Conservation (phyloP, 2,888 invertebrate species). For the Iphiclides podalirius region DNA sequence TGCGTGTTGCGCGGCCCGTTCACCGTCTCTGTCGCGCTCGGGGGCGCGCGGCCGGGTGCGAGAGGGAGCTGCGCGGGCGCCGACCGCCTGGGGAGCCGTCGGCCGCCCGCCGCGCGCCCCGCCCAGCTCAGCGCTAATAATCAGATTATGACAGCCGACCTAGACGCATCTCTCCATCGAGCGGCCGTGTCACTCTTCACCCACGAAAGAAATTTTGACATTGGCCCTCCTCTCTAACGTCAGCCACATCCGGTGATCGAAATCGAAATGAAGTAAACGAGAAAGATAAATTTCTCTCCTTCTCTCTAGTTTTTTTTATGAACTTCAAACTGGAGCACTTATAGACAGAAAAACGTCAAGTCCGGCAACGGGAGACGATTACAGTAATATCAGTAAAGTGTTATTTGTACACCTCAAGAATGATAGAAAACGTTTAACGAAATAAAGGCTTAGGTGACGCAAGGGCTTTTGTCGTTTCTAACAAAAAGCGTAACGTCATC, state of each 20-base stretch:
- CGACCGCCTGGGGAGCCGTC: conserved; percentile 73
- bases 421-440: conserved; percentile 68
- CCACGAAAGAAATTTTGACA: conserved; percentile 55
- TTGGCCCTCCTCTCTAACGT: conserved; percentile 35
- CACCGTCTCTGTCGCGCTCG: conserved; percentile 41
- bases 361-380: conserved; percentile 26
- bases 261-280: not conserved
- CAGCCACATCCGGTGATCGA: not conserved
- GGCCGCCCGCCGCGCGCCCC: conserved; percentile 70
- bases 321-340: conserved; percentile 9
- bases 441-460: conserved; percentile 64
- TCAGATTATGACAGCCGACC: conserved; percentile 79
- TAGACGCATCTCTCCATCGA: conserved; percentile 40
- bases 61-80: conserved; percentile 69
- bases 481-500: conserved; percentile 70
- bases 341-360: not conserved
- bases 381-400: conserved; percentile 47
- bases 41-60: conserved; percentile 35
- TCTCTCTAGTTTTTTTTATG: not conserved
- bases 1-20: conserved; percentile 52
- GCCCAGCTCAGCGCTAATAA: conserved; percentile 73
- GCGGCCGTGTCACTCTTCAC: conserved; percentile 59
- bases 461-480: conserved; percentile 50
- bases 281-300: not conserved
- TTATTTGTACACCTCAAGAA: conserved; percentile 63